These are phyloP conservation scores for Cotesia typhae DNA, from an alignment of 1,140 invertebrate genomes.

Conservation along the genomic window DNA sequence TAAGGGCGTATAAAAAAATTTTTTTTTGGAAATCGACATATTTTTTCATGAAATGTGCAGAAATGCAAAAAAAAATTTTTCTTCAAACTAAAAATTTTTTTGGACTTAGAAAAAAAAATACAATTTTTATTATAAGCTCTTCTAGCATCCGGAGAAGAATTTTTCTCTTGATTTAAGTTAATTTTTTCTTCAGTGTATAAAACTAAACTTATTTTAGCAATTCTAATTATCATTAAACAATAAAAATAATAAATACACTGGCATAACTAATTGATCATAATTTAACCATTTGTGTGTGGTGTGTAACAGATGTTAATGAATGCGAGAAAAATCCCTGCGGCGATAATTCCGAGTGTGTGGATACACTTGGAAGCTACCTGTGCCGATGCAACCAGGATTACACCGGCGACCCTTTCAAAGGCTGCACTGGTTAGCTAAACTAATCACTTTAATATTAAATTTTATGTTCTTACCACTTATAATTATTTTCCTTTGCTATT, in stretches of 20 bases:
- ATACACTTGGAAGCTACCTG: conserved; percentile 85
- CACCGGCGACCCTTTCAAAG: conserved; percentile 83
- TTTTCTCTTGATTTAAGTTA: no score
- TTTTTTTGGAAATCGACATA: no score
- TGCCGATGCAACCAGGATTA: conserved; percentile 86
- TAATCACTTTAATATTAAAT: background rate
- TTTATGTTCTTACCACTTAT: conserved; percentile 14
- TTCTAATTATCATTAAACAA: conserved; percentile 24
- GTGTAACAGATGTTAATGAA: conserved; percentile 84
- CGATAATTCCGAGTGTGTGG: conserved; percentile 84
- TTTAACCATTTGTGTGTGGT: conserved; percentile 52
- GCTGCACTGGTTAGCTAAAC: conserved; percentile 73
- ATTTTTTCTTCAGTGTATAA: no score
- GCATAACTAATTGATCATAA: conserved; percentile 35
- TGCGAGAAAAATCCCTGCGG: conserved; percentile 87
- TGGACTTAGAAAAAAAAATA: no score
- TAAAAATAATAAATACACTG: conserved; percentile 30
- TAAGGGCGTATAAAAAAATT: no score
- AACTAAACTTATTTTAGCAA: no score
- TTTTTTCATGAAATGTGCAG: no score
- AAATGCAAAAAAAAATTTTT: no score
- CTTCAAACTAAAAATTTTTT: no score
- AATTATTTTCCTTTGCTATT: conserved; percentile 35
- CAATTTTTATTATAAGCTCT: no score
- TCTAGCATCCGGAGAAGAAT: no score